phyloP scores from a whole-genome alignment of 1,140 invertebrate species.

The Magallana gigas region DNA sequence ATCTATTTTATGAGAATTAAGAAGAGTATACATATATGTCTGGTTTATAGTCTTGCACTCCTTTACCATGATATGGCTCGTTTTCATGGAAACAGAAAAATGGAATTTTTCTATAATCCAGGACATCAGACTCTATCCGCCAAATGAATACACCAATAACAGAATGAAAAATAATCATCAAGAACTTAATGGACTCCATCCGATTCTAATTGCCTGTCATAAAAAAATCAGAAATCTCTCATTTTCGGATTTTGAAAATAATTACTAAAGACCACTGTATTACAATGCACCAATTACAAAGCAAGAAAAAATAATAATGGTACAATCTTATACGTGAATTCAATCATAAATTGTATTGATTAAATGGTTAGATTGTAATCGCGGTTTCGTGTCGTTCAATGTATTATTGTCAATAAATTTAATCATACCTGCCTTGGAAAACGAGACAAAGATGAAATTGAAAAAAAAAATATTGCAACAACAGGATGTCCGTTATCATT shows the following conservation, averaged over 20 bases:
- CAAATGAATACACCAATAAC: neutral
- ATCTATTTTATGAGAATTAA: too few species aligned
- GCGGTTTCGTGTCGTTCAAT: neutral
- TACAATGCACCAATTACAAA: neutral
- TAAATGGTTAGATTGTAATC: constrained; percentile 1
- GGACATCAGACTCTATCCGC: too few species aligned
- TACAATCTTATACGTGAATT: neutral
- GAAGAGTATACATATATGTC: too few species aligned
- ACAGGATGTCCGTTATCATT: neutral
- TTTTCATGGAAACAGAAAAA: too few species aligned
- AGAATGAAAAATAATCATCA: neutral
- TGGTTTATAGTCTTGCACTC: too few species aligned
- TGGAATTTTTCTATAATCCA: too few species aligned
- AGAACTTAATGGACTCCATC: neutral
- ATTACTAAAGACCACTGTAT: neutral
- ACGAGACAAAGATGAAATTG: neutral
- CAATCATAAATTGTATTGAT: constrained; percentile 7
- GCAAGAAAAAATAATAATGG: neutral
- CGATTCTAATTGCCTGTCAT: neutral
- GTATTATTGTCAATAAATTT: neutral
- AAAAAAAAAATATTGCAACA: neutral
- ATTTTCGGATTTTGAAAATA: neutral
- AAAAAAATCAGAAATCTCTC: neutral
- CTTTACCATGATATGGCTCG: too few species aligned
- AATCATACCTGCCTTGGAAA: neutral